These are phyloP conservation scores for Amia ocellicauda DNA, from an alignment of 2,113 vertebrate species.

Conservation along the genomic window DNA sequence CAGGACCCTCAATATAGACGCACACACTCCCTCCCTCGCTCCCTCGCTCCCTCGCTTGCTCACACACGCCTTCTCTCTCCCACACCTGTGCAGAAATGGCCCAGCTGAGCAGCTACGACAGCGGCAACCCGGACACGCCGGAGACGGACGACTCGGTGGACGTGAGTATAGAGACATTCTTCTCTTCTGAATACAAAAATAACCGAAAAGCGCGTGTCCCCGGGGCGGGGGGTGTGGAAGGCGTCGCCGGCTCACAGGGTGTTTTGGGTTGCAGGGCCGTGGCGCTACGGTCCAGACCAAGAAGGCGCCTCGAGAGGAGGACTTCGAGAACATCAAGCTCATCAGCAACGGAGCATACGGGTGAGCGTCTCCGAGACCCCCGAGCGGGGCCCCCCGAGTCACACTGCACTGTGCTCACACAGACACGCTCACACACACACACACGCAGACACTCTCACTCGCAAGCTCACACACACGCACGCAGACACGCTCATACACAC, in stretches of 20 bases:
- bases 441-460: no score
- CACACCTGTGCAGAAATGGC: constrained; percentile 87
- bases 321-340: constrained; percentile 95
- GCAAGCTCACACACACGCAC: no score
- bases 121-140: constrained; percentile 82
- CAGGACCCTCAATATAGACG: no score
- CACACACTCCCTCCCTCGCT: no score
- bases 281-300: constrained; percentile 69
- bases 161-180: constrained; percentile 55
- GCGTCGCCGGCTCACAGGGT: neutral
- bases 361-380: no score
- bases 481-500: neutral
- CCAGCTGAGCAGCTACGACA: constrained; percentile 93
- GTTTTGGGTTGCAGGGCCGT: constrained; percentile 62
- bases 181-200: no score
- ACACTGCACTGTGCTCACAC: no score
- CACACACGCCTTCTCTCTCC: no score
- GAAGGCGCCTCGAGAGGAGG: constrained; percentile 89
- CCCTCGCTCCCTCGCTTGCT: no score
- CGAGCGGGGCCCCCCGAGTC: neutral
- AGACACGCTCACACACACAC: no score
- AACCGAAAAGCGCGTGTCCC: no score
- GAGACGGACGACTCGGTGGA: constrained; percentile 90
- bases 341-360: constrained; percentile 98
- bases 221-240: no score